Evolutionary conservation across 1,140 invertebrate genomes (phyloP).

Genomic region (Aradophagus sp.): DNA sequence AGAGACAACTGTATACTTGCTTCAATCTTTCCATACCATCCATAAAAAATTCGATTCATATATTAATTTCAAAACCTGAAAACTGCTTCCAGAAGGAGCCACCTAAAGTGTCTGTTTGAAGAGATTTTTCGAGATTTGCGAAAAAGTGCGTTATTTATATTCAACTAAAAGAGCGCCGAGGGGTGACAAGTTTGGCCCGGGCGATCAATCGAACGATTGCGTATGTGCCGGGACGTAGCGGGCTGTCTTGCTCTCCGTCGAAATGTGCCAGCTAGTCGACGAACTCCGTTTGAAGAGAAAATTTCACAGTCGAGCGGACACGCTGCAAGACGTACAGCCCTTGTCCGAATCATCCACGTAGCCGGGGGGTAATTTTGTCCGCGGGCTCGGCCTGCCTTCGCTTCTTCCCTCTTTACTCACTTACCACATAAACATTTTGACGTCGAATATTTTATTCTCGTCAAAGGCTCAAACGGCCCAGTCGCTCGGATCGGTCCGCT

Average conservation of each 20-base stretch:
- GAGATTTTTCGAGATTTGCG: neutral
- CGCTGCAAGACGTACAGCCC: constrained; percentile 67
- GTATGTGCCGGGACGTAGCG: constrained; percentile 67
- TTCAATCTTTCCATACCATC: no score
- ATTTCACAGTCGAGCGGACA: constrained; percentile 74
- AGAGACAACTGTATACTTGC: no score
- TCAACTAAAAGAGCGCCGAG: constrained; percentile 32
- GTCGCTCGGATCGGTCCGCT: constrained; percentile 7
- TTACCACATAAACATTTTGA: constrained; percentile 44
- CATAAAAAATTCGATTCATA: no score
- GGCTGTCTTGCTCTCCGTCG: constrained; percentile 53
- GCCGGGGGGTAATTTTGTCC: constrained; percentile 53
- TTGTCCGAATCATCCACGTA: constrained; percentile 56
- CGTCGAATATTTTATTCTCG: constrained; percentile 33
- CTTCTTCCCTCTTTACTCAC: constrained; percentile 22
- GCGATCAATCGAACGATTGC: constrained; percentile 65
- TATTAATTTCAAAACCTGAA: no score
- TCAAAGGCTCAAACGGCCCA: constrained; percentile 18
- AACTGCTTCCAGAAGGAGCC: no score
- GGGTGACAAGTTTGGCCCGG: constrained; percentile 49
- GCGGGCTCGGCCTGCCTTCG: constrained; percentile 25
- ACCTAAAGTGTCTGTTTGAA: no score
- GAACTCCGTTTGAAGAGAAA: constrained; percentile 72
- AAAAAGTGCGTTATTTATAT: constrained; percentile 56
- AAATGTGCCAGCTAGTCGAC: constrained; percentile 65